These are phyloP conservation scores for Siniperca chuatsi DNA, from an alignment of 2,113 vertebrate species.

Conservation along the genomic window DNA sequence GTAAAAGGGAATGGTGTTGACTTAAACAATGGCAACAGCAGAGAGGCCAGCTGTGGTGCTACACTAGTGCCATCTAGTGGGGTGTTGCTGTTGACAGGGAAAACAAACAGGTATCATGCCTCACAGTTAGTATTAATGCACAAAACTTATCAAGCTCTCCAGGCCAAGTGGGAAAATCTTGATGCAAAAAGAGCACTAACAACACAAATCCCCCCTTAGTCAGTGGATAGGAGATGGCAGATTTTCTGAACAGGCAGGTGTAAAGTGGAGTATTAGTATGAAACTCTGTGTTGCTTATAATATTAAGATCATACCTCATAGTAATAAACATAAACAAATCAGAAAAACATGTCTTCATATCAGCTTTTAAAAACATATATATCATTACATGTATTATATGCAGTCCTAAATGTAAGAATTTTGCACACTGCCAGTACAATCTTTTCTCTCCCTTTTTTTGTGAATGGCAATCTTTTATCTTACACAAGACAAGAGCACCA, in stretches of 20 bases:
- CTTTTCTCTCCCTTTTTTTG: background rate
- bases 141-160: background rate
- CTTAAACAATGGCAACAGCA: slow-evolving; percentile 56
- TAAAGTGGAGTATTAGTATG: background rate
- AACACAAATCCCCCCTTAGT: background rate
- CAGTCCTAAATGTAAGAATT: background rate
- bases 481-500: slow-evolving; percentile 60
- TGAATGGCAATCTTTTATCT: background rate
- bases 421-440: background rate
- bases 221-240: background rate
- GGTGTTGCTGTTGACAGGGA: slow-evolving; percentile 23
- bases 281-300: background rate
- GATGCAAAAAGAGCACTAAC: background rate
- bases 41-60: slow-evolving; percentile 44
- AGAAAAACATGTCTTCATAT: background rate
- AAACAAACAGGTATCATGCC: slow-evolving; percentile 13
- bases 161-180: background rate
- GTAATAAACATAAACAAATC: background rate
- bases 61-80: slow-evolving; percentile 84
- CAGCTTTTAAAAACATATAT: background rate
- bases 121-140: background rate
- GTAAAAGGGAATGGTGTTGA: slow-evolving; percentile 46
- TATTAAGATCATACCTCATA: background rate
- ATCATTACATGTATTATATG: background rate
- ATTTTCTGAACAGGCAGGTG: background rate